Conservation (phyloP, 2,888 invertebrate genomes). For the Helleia helle region DNA sequence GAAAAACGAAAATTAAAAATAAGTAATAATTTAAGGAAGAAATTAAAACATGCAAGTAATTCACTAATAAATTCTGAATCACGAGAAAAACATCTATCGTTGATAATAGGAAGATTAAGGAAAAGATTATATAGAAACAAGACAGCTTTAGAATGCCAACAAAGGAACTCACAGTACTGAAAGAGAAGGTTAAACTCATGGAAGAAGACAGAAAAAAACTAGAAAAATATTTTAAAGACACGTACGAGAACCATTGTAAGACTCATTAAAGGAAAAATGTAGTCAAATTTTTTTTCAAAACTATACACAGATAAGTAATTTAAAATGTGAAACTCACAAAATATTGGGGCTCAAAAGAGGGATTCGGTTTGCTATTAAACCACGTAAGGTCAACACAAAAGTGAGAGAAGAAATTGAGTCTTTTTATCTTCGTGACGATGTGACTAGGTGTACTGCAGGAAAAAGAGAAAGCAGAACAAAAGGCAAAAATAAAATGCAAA, state of each 20-base stretch:
- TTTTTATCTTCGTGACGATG: slow-evolving; percentile 7
- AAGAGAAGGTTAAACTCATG: neutral
- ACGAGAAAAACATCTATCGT: neutral
- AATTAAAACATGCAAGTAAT: neutral
- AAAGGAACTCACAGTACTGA: neutral
- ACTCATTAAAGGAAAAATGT: neutral
- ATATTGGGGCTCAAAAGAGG: neutral
- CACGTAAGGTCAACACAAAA: slow-evolving; percentile 1
- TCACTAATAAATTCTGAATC: neutral
- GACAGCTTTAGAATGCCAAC: neutral
- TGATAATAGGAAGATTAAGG: neutral
- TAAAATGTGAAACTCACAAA: neutral
- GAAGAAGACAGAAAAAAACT: neutral
- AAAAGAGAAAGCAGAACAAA: slow-evolving; percentile 9
- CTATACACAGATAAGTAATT: neutral
- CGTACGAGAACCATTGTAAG: neutral
- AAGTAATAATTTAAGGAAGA: neutral
- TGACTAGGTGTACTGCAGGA: slow-evolving; percentile 6
- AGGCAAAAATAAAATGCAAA: slow-evolving; percentile 8
- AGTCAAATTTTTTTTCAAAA: neutral
- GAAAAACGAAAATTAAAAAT: neutral
- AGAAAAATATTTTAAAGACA: neutral
- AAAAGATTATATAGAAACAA: neutral
- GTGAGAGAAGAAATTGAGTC: slow-evolving; percentile 5
- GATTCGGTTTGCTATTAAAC: neutral